Evolutionary conservation across 1,140 invertebrate genomes (phyloP).

Genomic region (Brachionus paranguensis): DNA sequence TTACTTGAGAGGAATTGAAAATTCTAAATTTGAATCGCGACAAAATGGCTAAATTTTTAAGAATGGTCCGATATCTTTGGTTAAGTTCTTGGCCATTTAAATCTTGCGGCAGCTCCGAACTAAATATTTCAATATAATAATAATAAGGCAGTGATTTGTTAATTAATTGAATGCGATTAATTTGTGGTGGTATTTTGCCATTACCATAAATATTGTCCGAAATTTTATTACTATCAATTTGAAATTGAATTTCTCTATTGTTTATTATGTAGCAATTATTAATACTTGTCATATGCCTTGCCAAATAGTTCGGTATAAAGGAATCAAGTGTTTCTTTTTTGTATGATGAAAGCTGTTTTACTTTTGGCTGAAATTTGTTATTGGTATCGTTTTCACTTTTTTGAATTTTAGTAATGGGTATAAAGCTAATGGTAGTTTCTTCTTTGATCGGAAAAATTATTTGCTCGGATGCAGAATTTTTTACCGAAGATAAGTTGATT

Average conservation of each 20-base stretch:
- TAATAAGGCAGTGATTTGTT: slow-evolving; percentile 5
- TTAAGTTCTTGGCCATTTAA: background rate
- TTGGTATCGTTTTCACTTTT: background rate
- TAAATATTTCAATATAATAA: slow-evolving; percentile 23
- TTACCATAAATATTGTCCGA: background rate
- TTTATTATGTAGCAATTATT: slow-evolving; percentile 22
- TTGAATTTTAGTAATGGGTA: background rate
- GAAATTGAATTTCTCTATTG: slow-evolving; percentile 24
- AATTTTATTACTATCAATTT: slow-evolving; percentile 10
- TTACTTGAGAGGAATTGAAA: background rate
- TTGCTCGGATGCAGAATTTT: background rate
- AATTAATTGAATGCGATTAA: background rate
- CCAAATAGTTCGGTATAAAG: background rate
- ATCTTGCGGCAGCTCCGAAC: background rate
- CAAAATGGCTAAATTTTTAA: background rate
- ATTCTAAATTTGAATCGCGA: slow-evolving; percentile 16
- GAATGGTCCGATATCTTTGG: background rate
- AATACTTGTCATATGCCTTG: background rate
- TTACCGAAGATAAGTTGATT: background rate
- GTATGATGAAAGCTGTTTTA: slow-evolving; percentile 11
- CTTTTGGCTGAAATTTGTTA: background rate
- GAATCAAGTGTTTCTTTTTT: background rate
- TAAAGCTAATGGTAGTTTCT: background rate
- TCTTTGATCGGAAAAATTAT: background rate
- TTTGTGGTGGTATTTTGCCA: background rate